A percentile compares a stretch with the other conserved stretches of the same genome.
phyloP scores from a whole-genome alignment of 2,888 invertebrate species.

The Nemoura dubitans region DNA sequence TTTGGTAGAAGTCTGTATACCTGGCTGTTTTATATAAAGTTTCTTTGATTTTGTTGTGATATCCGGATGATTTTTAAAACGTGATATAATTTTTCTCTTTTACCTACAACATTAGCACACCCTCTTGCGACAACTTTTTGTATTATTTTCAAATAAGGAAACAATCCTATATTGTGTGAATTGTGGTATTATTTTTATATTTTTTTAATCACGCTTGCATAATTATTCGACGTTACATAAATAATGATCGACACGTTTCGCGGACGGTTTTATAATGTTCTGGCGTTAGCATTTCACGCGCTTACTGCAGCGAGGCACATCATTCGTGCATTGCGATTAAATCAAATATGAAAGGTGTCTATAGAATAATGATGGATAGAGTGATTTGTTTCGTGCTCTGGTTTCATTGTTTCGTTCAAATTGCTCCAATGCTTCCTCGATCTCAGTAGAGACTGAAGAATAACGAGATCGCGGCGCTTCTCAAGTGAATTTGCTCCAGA shows the following conservation, averaged over 20 bases:
- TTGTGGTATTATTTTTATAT: not conserved
- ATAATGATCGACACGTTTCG: not conserved
- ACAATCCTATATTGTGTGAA: not conserved
- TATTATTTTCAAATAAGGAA: constrained; percentile 30
- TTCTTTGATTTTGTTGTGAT: too few species aligned
- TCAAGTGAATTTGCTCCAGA: not conserved
- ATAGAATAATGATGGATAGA: constrained; percentile 3
- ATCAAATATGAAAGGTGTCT: constrained; percentile 12
- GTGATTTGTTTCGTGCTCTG: not conserved
- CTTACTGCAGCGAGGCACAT: not conserved
- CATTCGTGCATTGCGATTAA: not conserved
- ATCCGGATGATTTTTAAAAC: too few species aligned
- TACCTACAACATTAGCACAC: too few species aligned
- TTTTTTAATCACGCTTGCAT: not conserved
- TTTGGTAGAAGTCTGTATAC: too few species aligned
- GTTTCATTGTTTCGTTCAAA: not conserved
- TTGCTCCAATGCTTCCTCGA: not conserved
- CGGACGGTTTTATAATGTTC: not conserved
- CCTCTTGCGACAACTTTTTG: not conserved
- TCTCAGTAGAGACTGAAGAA: not conserved
- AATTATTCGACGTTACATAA: not conserved
- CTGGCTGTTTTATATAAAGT: too few species aligned
- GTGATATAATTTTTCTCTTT: too few species aligned
- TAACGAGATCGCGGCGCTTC: not conserved
- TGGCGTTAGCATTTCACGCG: constrained; percentile 7